Conservation (phyloP, 1,140 invertebrate species). For the Ridgeia piscesae region DNA sequence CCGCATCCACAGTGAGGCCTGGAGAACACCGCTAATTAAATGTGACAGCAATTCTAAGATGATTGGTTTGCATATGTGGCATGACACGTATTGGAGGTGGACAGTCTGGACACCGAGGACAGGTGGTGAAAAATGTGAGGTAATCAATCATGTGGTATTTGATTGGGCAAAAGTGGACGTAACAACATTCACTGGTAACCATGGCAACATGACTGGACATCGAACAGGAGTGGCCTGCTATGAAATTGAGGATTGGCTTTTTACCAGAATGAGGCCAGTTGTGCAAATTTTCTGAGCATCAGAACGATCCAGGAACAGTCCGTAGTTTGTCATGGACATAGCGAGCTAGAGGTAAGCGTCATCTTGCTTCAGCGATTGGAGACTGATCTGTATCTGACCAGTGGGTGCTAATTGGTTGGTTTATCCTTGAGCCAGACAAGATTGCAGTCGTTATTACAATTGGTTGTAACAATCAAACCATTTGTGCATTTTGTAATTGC, state of each 20-base stretch:
- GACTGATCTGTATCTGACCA: background rate
- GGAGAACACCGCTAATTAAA: background rate
- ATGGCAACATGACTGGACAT: background rate
- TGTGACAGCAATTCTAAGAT: background rate
- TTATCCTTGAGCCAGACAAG: background rate
- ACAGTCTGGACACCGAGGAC: too few relatives aligned
- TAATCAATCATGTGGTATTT: background rate
- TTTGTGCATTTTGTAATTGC: background rate
- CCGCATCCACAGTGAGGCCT: too few relatives aligned
- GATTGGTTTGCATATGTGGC: background rate
- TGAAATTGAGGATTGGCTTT: background rate
- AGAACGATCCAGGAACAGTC: background rate
- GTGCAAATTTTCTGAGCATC: background rate
- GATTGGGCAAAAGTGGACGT: background rate
- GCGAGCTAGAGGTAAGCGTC: background rate
- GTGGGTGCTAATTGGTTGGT: background rate
- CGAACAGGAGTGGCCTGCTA: background rate
- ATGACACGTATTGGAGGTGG: too few relatives aligned
- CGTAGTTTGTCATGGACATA: background rate
- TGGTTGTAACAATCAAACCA: background rate
- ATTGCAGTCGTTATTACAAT: background rate
- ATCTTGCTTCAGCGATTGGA: background rate
- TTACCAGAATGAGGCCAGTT: background rate
- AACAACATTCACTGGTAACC: background rate
- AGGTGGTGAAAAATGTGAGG: too few relatives aligned